A percentile compares a stretch with the other conserved stretches of the same genome.
phyloP scores from a whole-genome alignment of 2,113 vertebrate species.

The Phylloscopus trochilus region DNA sequence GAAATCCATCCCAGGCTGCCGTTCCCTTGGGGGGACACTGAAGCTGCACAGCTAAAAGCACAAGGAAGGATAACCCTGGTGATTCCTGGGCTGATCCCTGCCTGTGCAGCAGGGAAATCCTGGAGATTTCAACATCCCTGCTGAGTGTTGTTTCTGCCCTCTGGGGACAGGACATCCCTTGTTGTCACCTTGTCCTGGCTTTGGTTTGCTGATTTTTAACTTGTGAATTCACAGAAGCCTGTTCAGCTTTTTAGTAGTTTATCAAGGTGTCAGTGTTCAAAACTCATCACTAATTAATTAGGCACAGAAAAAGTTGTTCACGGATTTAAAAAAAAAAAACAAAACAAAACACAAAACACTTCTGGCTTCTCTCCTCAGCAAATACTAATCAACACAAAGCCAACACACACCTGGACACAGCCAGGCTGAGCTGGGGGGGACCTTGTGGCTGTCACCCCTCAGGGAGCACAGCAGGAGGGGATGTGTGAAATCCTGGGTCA shows the following conservation, averaged over 20 bases:
- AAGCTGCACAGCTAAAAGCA: background rate
- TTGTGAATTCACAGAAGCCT: background rate
- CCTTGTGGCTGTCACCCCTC: background rate
- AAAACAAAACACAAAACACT: no score
- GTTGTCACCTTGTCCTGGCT: background rate
- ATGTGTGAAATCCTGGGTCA: background rate
- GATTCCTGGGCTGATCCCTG: background rate
- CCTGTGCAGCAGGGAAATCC: background rate
- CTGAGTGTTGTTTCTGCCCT: background rate
- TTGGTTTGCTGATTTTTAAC: background rate
- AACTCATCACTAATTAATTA: background rate
- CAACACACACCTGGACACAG: background rate
- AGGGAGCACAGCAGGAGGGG: background rate
- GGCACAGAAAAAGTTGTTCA: background rate
- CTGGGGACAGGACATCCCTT: background rate
- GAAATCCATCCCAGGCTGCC: background rate
- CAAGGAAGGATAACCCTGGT: accelerated
- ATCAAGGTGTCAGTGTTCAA: background rate
- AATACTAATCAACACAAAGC: background rate
- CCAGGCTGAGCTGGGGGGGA: background rate
- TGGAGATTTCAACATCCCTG: background rate
- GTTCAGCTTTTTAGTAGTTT: background rate
- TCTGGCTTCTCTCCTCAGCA: background rate
- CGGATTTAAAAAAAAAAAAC: no score
- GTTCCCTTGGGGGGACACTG: background rate